phyloP scores from a whole-genome alignment of 2,888 invertebrate genomes.

The Blastobasis adustella region DNA sequence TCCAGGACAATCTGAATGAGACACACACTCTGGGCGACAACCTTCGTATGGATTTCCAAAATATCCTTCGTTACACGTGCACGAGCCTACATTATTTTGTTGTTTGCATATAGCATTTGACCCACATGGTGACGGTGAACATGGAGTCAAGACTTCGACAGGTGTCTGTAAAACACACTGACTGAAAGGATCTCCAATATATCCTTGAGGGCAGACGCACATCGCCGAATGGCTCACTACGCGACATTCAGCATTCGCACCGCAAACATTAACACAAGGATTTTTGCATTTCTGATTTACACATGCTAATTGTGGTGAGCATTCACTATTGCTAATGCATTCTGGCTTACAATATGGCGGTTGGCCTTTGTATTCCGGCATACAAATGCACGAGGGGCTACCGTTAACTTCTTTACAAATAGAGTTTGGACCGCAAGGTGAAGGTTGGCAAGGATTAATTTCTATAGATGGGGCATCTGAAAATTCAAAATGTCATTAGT shows the following conservation, averaged over 20 bases:
- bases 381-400: conserved; percentile 83
- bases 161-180: conserved; percentile 66
- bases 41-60: conserved; percentile 86
- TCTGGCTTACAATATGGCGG: conserved; percentile 88
- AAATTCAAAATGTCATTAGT: conserved; percentile 13
- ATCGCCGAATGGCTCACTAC: conserved; percentile 86
- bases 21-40: conserved; percentile 83
- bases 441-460: conserved; percentile 82
- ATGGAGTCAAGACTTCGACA: conserved; percentile 75
- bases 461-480: conserved; percentile 36
- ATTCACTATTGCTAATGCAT: conserved; percentile 86
- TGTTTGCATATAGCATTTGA: conserved; percentile 81
- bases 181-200: conserved; percentile 78
- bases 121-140: conserved; percentile 82
- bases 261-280: conserved; percentile 84
- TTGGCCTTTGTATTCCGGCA: conserved; percentile 79
- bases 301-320: conserved; percentile 80
- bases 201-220: conserved; percentile 81
- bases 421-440: conserved; percentile 87
- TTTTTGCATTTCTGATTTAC: conserved; percentile 83
- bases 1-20: conserved; percentile 82
- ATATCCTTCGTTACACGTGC: conserved; percentile 80
- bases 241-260: conserved; percentile 81
- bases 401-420: conserved; percentile 81
- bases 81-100: conserved; percentile 81